A percentile compares a stretch with the other conserved stretches of the same genome.
Conservation (phyloP, 1,140 invertebrate genomes). For the Listronotus bonariensis region DNA sequence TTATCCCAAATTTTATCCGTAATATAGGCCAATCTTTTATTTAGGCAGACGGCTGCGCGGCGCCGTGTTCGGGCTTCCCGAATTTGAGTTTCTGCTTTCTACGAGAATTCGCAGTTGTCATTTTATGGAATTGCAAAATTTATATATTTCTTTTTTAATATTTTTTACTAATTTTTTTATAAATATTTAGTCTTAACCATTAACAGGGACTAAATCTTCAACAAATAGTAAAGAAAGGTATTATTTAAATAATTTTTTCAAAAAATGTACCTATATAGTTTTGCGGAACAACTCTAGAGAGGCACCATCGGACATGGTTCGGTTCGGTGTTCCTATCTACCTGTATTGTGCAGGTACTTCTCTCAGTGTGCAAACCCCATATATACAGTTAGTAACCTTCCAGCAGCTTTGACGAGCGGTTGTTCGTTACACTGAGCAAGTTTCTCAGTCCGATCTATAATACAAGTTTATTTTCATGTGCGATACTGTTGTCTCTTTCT, state of each 20-base stretch:
- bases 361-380: slow-evolving; percentile 20
- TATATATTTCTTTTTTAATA: too few species aligned
- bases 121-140: too few species aligned
- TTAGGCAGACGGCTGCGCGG: too few species aligned
- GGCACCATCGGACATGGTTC: slow-evolving; percentile 29
- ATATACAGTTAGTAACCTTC: slow-evolving; percentile 41
- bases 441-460: slow-evolving; percentile 28
- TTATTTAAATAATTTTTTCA: background rate
- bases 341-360: slow-evolving; percentile 34
- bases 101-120: too few species aligned
- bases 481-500: slow-evolving; percentile 26
- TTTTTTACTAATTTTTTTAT: too few species aligned
- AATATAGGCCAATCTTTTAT: too few species aligned
- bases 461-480: slow-evolving; percentile 12
- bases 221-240: too few species aligned
- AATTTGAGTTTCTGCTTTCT: too few species aligned
- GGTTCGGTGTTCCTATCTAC: slow-evolving; percentile 34
- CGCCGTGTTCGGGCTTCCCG: too few species aligned
- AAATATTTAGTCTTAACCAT: too few species aligned
- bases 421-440: slow-evolving; percentile 30
- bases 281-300: slow-evolving; percentile 28
- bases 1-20: too few species aligned
- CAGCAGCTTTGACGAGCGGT: slow-evolving; percentile 26
- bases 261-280: slow-evolving; percentile 12
- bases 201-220: too few species aligned